Evolutionary conservation across 1,140 invertebrate genomes (phyloP), one percentile per base, ranked within the genome.

Genomic region (Heliconius hermathena): DNA sequence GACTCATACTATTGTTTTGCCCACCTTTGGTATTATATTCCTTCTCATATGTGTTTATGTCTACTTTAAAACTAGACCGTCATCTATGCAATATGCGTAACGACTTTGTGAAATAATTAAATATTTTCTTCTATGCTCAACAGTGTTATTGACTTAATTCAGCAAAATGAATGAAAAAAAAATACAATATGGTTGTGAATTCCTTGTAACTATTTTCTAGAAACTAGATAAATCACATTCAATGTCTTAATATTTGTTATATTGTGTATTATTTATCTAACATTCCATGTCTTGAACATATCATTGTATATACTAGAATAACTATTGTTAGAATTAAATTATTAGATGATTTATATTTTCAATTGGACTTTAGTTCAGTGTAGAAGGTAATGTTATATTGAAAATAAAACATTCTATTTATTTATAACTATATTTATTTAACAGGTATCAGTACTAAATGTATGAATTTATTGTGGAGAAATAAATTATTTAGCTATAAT

Each of bases 31-130:
- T 60, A 96, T 96, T 18, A 93, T 97, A 82, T 96, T 96, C 84
- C 85, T 97, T 20, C 90, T 98, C n/a, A 97, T 98, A 85, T 96
- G 96, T 70, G 95, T 96, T 3, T 98, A 97, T 86, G 96, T 98
- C 72, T 98, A 97, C 85, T 89, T 97, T 73, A 97, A 97, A 91
- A 97, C 97, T 33, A 95, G 97, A 90, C 97, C 97, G 20, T 82
- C 88, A 11, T 82, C 90, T 26, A 91, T 93, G 85, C 90, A 93
- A 75, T 86, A 95, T 91, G 93, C 91, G 38, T 93, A 89, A 80
- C 66, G 70, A 36, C 3, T 22, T 11, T 13, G 1, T 60, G 5
- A 26, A 60, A 60, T 60, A 60, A 60, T 36, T 36, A 46, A 46
- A 11, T 2, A 11, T 66, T 26, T 18, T n/a, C 60, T 29, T 8